phyloP scores from a whole-genome alignment of 2,888 invertebrate species.

The Papilio protenor region DNA sequence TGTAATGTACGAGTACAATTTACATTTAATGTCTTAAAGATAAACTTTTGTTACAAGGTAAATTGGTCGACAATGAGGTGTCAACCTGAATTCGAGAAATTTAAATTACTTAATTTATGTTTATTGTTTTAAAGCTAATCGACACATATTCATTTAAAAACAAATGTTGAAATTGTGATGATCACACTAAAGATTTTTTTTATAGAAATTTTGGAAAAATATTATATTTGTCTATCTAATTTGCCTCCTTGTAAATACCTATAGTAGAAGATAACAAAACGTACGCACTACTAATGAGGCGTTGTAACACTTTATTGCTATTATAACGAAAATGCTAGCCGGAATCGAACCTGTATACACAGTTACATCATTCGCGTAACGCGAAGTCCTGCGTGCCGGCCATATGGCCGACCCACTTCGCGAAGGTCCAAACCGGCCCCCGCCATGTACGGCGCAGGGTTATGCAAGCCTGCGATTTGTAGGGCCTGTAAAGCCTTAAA shows the following conservation, averaged over 20 bases:
- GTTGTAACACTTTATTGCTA: slow-evolving; percentile 1
- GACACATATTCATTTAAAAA: not conserved
- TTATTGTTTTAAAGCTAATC: not conserved
- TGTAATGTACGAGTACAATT: slow-evolving; percentile 17
- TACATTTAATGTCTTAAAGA: slow-evolving; percentile 5
- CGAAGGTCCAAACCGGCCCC: slow-evolving; percentile 75
- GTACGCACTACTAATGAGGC: not conserved
- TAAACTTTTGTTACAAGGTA: slow-evolving; percentile 19
- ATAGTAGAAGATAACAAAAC: not conserved
- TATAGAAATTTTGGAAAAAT: not conserved
- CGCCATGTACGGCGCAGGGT: slow-evolving; percentile 74
- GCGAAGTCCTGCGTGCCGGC: slow-evolving; percentile 56
- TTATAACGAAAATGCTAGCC: slow-evolving; percentile 17
- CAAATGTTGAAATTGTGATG: not conserved
- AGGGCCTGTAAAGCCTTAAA: slow-evolving; percentile 12
- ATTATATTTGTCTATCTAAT: not conserved
- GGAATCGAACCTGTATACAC: slow-evolving; percentile 29
- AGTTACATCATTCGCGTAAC: slow-evolving; percentile 28
- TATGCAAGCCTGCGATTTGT: slow-evolving; percentile 61
- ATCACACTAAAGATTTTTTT: no score
- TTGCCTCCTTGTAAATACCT: not conserved
- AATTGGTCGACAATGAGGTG: slow-evolving; percentile 19
- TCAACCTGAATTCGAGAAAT: slow-evolving; percentile 11
- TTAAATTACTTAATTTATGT: not conserved
- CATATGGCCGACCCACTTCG: slow-evolving; percentile 82